Evolutionary conservation across 2,113 vertebrate species (phyloP).

Genomic region (Serilophus lunatus): DNA sequence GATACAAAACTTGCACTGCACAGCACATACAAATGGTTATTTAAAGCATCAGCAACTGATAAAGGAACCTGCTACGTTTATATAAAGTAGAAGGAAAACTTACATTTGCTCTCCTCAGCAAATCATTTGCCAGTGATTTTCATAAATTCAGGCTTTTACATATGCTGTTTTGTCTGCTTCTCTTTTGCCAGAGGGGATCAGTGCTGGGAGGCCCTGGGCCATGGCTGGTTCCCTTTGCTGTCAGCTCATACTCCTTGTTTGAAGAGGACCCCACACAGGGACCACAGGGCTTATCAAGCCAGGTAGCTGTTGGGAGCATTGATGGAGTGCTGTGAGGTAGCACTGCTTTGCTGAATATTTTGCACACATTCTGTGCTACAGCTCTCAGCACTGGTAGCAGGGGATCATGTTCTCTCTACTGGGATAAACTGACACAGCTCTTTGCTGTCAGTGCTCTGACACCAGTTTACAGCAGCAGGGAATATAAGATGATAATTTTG

Average conservation of each 20-base stretch:
- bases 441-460: not conserved
- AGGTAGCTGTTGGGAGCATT: not conserved
- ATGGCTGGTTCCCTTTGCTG: not conserved
- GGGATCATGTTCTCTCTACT: not conserved
- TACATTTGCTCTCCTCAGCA: not conserved
- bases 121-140: not conserved
- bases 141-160: not conserved
- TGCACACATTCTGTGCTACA: rapidly evolving
- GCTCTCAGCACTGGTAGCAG: not conserved
- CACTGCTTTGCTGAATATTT: not conserved
- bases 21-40: not conserved
- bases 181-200: not conserved
- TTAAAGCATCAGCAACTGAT: not conserved
- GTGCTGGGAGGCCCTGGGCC: not conserved
- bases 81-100: not conserved
- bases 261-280: not conserved
- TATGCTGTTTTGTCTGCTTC: not conserved
- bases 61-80: not conserved
- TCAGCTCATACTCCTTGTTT: not conserved
- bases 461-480: not conserved
- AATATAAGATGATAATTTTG: not conserved
- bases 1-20: not conserved
- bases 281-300: not conserved
- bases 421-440: not conserved
- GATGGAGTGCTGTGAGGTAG: not conserved